Percentiles rank a stretch among this genome's conserved stretches.
Conservation (phyloP, 2,113 vertebrate species). For the Oreocharis arfaki region DNA sequence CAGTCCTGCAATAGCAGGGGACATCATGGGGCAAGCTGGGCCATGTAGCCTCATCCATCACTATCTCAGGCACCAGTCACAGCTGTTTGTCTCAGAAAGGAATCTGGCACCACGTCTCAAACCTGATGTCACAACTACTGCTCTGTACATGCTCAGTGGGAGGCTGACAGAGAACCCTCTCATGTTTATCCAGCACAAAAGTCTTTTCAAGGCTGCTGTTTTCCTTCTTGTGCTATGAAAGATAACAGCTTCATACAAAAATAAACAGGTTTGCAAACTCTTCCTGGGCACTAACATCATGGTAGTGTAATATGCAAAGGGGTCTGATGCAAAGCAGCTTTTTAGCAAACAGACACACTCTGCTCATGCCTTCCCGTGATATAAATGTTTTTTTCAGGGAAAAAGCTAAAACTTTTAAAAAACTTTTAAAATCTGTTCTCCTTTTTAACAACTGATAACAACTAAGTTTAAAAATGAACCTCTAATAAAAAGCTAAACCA, state of each 20-base stretch:
- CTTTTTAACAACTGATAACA: not conserved
- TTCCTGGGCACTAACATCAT: not conserved
- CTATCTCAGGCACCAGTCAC: not conserved
- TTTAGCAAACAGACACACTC: not conserved
- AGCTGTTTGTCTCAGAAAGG: not conserved
- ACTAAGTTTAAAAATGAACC: not conserved
- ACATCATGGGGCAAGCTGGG: not conserved
- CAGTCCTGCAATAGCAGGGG: not conserved
- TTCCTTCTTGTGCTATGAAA: not conserved
- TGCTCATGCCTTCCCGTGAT: not conserved
- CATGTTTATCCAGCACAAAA: not conserved
- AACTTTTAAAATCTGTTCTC: not conserved
- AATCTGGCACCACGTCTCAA: not conserved
- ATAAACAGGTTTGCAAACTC: not conserved
- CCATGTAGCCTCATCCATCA: not conserved
- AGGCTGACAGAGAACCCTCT: not conserved
- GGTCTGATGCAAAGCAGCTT: not conserved
- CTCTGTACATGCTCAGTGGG: not conserved
- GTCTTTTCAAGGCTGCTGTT: not conserved
- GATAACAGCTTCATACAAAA: not conserved
- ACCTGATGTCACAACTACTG: not conserved
- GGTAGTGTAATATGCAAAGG: not conserved
- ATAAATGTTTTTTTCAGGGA: not conserved
- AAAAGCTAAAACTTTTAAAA: not conserved
- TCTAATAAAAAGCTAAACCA: not conserved